Base-by-base conservation (phyloP, 2,797 vertebrate species). In the Corythornis leucogaster region DNA sequence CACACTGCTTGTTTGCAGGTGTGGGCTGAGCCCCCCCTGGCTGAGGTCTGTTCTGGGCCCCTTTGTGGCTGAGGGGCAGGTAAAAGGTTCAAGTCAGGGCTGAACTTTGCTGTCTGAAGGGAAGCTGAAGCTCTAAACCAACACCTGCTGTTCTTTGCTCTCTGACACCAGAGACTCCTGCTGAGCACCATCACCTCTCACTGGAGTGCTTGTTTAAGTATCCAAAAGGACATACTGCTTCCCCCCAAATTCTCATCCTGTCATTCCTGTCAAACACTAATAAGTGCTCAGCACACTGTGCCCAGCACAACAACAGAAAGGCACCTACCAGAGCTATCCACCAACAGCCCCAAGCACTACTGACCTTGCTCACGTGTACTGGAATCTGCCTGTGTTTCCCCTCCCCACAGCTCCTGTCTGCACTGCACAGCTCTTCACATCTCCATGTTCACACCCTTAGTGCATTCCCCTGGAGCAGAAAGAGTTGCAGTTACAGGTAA, bases 371-470 rank as follows among this genome's bases (percentile, higher is more conserved):
- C 7, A 26, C 22, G 5, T 12, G 64, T 20, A 7, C 33, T 26
- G 28, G 7, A 24, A 20, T 57, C 19, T 10, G 61, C 15, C 66
- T 63, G 38, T 40, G 30, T 46, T 13, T 18, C 54, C 22, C 2
- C 40, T 64, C 31, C 31, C 30, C 30, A 2, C 2, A 25, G 59
- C 17, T 25, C 9, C 58, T 18, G 2, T 15, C 30, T 33, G 9
- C 46, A 35, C 61, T 64, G 46, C 70, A 18, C 24, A 45, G 28
- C 13, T 68, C 28, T 14, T 68, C n/a, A 69, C 0, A 7, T 33
- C 51, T 35, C 67, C 22, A 1, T 0, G 1, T 5, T 14, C 2
- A 3, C 66, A 15, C 14, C 40, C 54, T 4, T 0, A 21, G 73
- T 5, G 51, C 26, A 58, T 5, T 48, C 26, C 62, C 45, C 38